Evolutionary conservation across 1,140 invertebrate genomes (phyloP), one percentile per base, ranked within the genome.

Genomic region (Zaprionus capensis): DNA sequence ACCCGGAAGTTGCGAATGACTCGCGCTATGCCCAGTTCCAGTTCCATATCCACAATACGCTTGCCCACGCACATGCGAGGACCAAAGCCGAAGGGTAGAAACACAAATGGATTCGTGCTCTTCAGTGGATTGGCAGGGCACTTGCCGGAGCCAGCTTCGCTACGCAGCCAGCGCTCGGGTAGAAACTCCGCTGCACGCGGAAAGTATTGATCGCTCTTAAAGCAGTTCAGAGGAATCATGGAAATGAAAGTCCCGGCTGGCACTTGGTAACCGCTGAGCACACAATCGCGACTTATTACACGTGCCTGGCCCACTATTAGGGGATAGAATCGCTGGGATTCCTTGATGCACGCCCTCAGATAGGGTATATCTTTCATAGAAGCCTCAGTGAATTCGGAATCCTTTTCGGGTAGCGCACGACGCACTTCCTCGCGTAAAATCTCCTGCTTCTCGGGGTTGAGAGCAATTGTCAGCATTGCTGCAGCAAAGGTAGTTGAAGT

Each of bases 1-100:
- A 95, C 76, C 28, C 93, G 81, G 71, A 95, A 95, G 75, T 94
- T 94, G 41, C 94, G 92, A 28, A 95, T 90, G 11, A 96, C 91
- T 80, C 95, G 94, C 11, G 94, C 92, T 2, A 96, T 75, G 31
- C 95, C 94, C 15, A 96, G 92, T 82, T 96, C 94, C 28, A 97
- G 88, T 91, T 96, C 96, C 82, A 96, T 94, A 78, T 96, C 95
- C 2, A 96, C 96, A 78, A 97, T 95, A 61, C 96, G 93, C 76
- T 95, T 94, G 4, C 94, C 94, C 51, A 95, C 92, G 65, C 94
- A 95, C 79, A 92, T 94, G 7, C 94, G 90, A 0, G 94, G 93
- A n/a, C 95, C 95, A 64, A 94, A 95, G 0, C 95, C 95, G 74
- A 96, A 96, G 0, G 95, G 94, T 57, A 96, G 92, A 36, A 95